Evolutionary conservation across 1,140 invertebrate species (phyloP), one percentile per base, ranked within the genome.

Genomic region (Hycleus phaleratus): DNA sequence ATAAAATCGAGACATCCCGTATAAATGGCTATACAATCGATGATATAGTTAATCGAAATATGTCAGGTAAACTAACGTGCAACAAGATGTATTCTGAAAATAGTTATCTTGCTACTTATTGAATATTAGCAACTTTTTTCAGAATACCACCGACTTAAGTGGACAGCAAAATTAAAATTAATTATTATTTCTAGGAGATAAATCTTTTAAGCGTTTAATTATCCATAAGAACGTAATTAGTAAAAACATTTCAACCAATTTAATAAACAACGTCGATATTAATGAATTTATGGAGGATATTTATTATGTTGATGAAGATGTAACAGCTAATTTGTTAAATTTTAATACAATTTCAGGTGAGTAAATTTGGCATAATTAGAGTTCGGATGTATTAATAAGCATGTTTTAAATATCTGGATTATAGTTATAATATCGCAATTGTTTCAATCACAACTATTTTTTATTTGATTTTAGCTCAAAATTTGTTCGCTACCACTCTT

Each of bases 311-410:
- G 54, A 69, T 46, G 10, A 53, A 52, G 51, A 62, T 18, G 55
- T 62, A 43, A 58, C 55, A 38, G 38, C 69, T 10, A 43, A 43
- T 11, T 59, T 62, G 46, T 18, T 70, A 3, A 57, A 64, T 52
- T 69, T 71, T 56, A 49, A 57, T 9, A 56, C 55, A 11, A 18
- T 68, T 24, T 55, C 64, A 18, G 67, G 69, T 69, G 61, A 60
- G 45, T 42, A n/a, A 39, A 11, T 47, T 40, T 8, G 9, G 25
- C 9, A 32, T 26, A 43, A n/a, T 25, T 25, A 45, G 11, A 40
- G 3, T 32, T 5, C 32, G 32, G 32, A 46, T 46, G 2, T 46
- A 18, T 18, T 18, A 18, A 18, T 18, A 18, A 18, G 1, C 18
- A 18, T 18, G 18, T 18, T 18, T 18, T 18, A 18, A 18, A 18